Evolutionary conservation across 2,113 vertebrate species (phyloP), one percentile per base, ranked within the genome.

Genomic region (Indicator maculatus): DNA sequence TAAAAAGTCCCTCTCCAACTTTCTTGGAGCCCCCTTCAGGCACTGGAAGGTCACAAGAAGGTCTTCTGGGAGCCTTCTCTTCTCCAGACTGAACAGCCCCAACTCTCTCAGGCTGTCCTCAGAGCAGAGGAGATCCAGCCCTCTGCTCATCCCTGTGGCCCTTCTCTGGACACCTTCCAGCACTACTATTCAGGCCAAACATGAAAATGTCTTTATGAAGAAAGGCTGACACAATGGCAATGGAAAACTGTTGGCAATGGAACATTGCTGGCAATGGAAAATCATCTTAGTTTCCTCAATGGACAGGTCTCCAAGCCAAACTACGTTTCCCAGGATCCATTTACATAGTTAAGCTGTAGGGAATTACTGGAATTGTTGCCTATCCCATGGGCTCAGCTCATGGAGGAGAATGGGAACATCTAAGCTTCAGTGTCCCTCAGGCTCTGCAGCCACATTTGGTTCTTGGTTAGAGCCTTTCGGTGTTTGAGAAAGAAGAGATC

Each of bases 321-420:
- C 53, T 78, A 33, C 80, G 16, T 52, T 86, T 84, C 59, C 77
- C 83, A 76, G 36, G 18, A 76, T 55, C 41, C 5, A 8, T 39
- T 75, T 55, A 9, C 38, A 33, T 23, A 0, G 9, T 19, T 2
- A 1, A 1, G 1, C n/a, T 15, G 7, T 12, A 6, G 10, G 10
- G 16, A 12, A 47, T 55, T 39, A 2, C 27, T 79, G 45, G 60
- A 83, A 86, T 38, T 31, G 11, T 7, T 77, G 19, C 28, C 11
- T 11, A 2, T 63, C 20, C 39, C 8, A 3, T 16, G 31, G 23
- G 20, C 36, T 6, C 50, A 76, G 4, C 16, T 21, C 21, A 12
- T 11, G 58, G 27, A 76, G 24, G 11, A 74, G 23, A 61, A 4
- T 8, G n/a, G 55, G 39, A 90, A 61, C 14, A 55, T 33, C 59